Conservation (phyloP, 2,113 vertebrate genomes). For the Sander vitreus region DNA sequence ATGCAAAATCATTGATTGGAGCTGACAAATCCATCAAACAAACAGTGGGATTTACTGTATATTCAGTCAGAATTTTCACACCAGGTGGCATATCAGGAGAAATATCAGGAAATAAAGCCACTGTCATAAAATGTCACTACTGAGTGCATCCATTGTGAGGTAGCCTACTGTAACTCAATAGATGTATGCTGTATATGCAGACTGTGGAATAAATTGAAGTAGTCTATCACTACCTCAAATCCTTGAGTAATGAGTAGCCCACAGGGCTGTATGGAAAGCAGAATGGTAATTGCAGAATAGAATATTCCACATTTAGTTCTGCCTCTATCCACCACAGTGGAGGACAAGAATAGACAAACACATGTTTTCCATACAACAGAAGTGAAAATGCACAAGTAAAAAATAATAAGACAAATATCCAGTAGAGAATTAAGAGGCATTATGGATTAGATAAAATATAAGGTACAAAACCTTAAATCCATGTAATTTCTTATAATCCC, state of each 20-base stretch:
- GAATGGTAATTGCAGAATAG: slow-evolving; percentile 60
- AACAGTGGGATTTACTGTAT: slow-evolving; percentile 41
- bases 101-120: slow-evolving; percentile 28
- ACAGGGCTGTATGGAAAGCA: slow-evolving; percentile 56
- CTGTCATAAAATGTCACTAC: slow-evolving; percentile 31
- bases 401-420: slow-evolving; percentile 37
- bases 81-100: slow-evolving; percentile 8
- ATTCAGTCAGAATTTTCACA: slow-evolving; percentile 9
- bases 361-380: slow-evolving; percentile 31
- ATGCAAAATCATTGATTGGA: slow-evolving; percentile 64
- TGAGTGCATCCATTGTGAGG: slow-evolving; percentile 11
- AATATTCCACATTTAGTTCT: slow-evolving; percentile 56
- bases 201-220: slow-evolving; percentile 58
- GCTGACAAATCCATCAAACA: slow-evolving; percentile 51
- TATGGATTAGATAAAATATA: slow-evolving; percentile 59
- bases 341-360: slow-evolving; percentile 24
- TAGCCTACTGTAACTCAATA: slow-evolving; percentile 1
- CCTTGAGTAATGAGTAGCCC: slow-evolving; percentile 64
- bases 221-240: slow-evolving; percentile 56
- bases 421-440: slow-evolving; percentile 48
- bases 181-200: slow-evolving; percentile 28
- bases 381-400: slow-evolving; percentile 21
- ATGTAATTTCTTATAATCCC: slow-evolving; percentile 58
- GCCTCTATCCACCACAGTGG: slow-evolving; percentile 25
- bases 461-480: slow-evolving; percentile 64